Conservation (phyloP, 1,140 invertebrate species). For the Melitaea cinxia region DNA sequence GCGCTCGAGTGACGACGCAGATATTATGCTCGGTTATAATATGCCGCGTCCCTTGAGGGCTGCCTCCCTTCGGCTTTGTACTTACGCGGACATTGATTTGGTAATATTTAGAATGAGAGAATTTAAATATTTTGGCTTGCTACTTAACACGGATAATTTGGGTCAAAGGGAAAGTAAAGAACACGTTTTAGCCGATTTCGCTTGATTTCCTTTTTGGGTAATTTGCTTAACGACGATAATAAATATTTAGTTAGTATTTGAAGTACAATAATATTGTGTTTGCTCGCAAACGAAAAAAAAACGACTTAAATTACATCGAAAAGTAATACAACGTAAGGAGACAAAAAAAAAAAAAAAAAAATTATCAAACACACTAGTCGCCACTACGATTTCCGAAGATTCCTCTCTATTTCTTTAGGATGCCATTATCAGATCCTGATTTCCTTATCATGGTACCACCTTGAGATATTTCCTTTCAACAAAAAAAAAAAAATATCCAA, state of each 20-base stretch:
- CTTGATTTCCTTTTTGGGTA: constrained; percentile 3
- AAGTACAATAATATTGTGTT: too few species aligned
- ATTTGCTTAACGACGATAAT: not conserved
- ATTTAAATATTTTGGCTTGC: constrained; percentile 47
- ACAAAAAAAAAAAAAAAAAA: too few species aligned
- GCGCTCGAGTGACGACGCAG: constrained; percentile 81
- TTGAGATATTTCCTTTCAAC: too few species aligned
- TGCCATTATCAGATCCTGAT: too few species aligned
- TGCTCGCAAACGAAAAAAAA: too few species aligned
- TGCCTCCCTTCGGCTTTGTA: constrained; percentile 54
- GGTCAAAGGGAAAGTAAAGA: constrained; percentile 9
- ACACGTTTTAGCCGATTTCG: not conserved
- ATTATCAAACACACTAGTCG: too few species aligned
- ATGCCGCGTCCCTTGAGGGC: constrained; percentile 63
- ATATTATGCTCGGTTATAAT: constrained; percentile 76
- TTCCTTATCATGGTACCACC: too few species aligned
- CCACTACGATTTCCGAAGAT: too few species aligned
- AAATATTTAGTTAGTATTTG: not conserved
- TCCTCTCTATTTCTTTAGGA: too few species aligned
- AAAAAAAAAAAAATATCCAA: too few species aligned
- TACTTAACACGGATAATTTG: constrained; percentile 32
- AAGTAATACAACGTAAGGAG: too few species aligned
- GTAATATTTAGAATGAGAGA: constrained; percentile 49
- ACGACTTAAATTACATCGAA: too few species aligned
- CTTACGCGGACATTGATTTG: constrained; percentile 60